These are phyloP conservation scores for Ferrisia virgata DNA, from an alignment of 2,888 invertebrate genomes.

Conservation along the genomic window DNA sequence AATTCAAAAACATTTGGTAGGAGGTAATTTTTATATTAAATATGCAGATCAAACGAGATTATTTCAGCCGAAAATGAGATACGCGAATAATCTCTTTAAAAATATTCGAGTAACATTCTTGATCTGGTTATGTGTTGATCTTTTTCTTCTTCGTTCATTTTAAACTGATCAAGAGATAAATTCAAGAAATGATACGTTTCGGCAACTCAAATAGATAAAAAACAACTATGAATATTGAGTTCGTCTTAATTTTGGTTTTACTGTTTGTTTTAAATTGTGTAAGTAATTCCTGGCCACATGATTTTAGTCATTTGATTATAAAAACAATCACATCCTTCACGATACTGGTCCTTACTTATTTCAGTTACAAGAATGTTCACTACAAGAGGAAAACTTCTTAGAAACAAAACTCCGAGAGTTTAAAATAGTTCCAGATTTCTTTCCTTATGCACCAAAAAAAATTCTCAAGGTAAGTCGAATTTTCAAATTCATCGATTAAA, in stretches of 20 bases:
- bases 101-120: not conserved
- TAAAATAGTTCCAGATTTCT: not conserved
- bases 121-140: not conserved
- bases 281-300: not conserved
- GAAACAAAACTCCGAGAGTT: not conserved
- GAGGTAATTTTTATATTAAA: not conserved
- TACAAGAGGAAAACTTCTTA: not conserved
- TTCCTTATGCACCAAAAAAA: not conserved
- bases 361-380: not conserved
- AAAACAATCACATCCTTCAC: not conserved
- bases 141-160: not conserved
- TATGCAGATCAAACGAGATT: not conserved
- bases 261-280: not conserved
- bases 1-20: too few species aligned
- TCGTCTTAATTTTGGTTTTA: not conserved
- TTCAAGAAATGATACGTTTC: slow-evolving; percentile 8
- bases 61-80: not conserved
- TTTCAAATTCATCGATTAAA: too few species aligned
- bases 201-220: not conserved
- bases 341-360: not conserved
- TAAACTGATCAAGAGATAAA: not conserved
- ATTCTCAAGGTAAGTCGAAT: not conserved
- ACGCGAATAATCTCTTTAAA: not conserved
- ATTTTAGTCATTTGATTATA: not conserved
- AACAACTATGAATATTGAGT: not conserved